These are phyloP conservation scores for Perccottus glenii DNA, from an alignment of 2,113 vertebrate genomes.

Conservation along the genomic window DNA sequence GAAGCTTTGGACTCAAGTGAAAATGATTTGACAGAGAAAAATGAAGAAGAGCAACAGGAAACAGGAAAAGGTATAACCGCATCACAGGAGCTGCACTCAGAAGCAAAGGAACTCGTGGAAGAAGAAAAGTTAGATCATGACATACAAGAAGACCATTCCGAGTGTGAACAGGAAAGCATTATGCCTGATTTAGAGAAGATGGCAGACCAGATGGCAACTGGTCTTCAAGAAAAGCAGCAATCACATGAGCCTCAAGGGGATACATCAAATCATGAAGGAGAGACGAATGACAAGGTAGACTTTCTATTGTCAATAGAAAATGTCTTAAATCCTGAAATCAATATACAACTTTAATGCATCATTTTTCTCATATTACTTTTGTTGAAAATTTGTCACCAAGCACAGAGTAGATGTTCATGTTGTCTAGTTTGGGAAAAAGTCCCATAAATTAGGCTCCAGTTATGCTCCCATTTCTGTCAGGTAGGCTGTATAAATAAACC, in stretches of 20 bases:
- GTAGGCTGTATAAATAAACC: slow-evolving; percentile 62
- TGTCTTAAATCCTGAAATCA: too few relatives aligned
- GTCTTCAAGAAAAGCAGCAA: slow-evolving; percentile 31
- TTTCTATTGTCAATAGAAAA: neutral
- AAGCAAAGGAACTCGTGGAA: slow-evolving; percentile 10
- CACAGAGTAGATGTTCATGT: slow-evolving; percentile 17
- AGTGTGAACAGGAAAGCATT: slow-evolving; percentile 23
- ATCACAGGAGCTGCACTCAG: slow-evolving; percentile 9
- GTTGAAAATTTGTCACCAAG: slow-evolving; percentile 7
- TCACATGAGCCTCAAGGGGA: slow-evolving; percentile 29
- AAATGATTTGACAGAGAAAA: slow-evolving; percentile 3
- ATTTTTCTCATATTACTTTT: too few relatives aligned
- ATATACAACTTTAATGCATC: too few relatives aligned
- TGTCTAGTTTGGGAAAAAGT: slow-evolving; percentile 14
- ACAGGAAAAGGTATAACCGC: slow-evolving; percentile 28
- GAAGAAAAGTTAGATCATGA: slow-evolving; percentile 22
- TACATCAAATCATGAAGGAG: slow-evolving; percentile 18
- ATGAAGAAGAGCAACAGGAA: slow-evolving; percentile 6
- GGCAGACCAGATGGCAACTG: slow-evolving; percentile 20
- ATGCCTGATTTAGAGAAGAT: neutral
- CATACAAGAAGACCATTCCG: slow-evolving; percentile 5
- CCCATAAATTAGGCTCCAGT: slow-evolving; percentile 39
- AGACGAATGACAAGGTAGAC: slow-evolving; percentile 63
- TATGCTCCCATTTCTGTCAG: slow-evolving; percentile 57
- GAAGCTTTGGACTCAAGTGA: slow-evolving; percentile 29